phyloP scores from a whole-genome alignment of 1,140 invertebrate genomes.

The Papilio helenus region DNA sequence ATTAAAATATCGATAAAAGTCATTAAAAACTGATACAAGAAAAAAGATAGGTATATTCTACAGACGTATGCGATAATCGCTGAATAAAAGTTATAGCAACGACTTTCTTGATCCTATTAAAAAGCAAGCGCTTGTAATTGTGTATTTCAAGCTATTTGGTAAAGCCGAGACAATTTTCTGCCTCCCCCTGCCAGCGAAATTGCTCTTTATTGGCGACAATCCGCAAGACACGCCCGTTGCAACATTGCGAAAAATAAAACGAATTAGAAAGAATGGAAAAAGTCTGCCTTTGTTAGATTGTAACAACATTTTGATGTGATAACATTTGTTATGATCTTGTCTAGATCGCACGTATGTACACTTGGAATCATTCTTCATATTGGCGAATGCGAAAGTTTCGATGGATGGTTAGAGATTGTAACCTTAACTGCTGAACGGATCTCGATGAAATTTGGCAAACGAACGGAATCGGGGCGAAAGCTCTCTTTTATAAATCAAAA shows the following conservation, averaged over 20 bases:
- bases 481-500: too few relatives aligned
- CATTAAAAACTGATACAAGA: too few relatives aligned
- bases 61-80: background rate
- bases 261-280: conserved; percentile 3
- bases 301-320: background rate
- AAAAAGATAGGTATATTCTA: too few relatives aligned
- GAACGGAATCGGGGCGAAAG: too few relatives aligned
- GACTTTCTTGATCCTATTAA: conserved; percentile 16
- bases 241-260: conserved; percentile 12
- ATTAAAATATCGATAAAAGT: too few relatives aligned
- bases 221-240: background rate
- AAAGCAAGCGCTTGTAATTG: conserved; percentile 13
- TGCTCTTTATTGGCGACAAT: conserved; percentile 18
- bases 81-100: background rate
- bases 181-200: background rate
- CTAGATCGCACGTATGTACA: background rate
- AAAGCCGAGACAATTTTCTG: conserved; percentile 18
- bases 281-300: background rate
- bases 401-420: too few relatives aligned
- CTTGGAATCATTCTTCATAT: background rate
- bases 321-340: background rate
- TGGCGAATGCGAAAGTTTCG: background rate
- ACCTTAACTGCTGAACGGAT: too few relatives aligned
- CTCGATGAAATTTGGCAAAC: too few relatives aligned
- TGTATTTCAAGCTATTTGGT: conserved; percentile 7